Base-by-base conservation (phyloP, 2,888 invertebrate species). In the Xiphydria camelus region DNA sequence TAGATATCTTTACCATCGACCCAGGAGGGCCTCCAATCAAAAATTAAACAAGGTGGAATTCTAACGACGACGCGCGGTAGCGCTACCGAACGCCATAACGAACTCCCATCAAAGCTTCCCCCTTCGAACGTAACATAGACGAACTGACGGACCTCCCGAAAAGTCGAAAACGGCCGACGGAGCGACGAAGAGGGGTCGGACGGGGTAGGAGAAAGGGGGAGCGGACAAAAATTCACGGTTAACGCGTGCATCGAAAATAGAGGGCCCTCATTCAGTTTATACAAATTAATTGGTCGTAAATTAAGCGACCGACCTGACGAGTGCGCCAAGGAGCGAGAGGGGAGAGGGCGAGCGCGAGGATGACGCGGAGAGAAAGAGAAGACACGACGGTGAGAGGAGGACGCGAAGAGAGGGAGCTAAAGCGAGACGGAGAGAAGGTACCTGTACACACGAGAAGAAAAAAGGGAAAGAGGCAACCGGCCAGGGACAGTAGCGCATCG, bases 251-350 rank as follows among this genome's bases (percentile, higher is more conserved):
- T 68, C 67, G 67, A 66, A 64, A 69, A 67, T 63, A 65, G 63
- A n/a, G 64, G 62, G 49, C 59, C 55, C 49, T 55, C 61, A 62
- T 68, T 70, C 71, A 67, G 68, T 73, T 75, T 74, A 75, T 73
- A 74, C 75, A 75, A 75, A 75, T 75, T 75, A 75, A 75, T 75
- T 75, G 75, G 75, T 70, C 75, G 70, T 75, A 75, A 75, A 75
- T 75, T 75, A 75, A 68, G 68, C 64, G 59, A 62, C 59, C 58
- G 58, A 49, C 59, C 57, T 61, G 62, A 65, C 59, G 64, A 66
- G 61, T 49, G 54, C 29, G 38, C 45, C 17, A 50, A 25, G 22
- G 43, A 49, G 50, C 43, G 55, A 51, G 47, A 39, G 45, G 12
- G 26, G 41, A 41, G 14, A 19, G 12, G 19, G 33, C 45, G 15